A percentile compares a stretch with the other conserved stretches of the same genome.
phyloP scores from a whole-genome alignment of 2,113 vertebrate species.

The Athene noctua region DNA sequence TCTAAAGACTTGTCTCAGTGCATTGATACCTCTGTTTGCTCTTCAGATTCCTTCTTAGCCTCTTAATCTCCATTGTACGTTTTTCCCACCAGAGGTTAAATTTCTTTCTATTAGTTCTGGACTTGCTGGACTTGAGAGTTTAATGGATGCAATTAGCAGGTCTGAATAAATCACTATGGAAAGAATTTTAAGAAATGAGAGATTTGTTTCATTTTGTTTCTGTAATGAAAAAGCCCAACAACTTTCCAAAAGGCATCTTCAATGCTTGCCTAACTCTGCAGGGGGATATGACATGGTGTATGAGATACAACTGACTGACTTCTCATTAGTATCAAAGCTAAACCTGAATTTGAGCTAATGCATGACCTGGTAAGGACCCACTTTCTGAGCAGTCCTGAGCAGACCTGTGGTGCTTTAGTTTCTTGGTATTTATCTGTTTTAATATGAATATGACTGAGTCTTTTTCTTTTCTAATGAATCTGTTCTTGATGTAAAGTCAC shows the following conservation, averaged over 20 bases:
- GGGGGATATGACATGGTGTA: not conserved
- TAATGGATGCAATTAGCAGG: not conserved
- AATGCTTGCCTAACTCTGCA: not conserved
- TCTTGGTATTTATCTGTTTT: not conserved
- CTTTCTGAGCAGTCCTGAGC: not conserved
- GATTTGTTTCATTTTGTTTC: not conserved
- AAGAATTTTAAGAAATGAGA: not conserved
- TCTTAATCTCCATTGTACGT: not conserved
- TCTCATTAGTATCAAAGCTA: not conserved
- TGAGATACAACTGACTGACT: not conserved
- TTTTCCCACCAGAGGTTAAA: not conserved
- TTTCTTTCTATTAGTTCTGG: not conserved
- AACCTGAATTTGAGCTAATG: not conserved
- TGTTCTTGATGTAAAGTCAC: not conserved
- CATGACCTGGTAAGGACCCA: not conserved
- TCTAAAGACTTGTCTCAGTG: not conserved
- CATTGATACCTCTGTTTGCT: not conserved
- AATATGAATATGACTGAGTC: not conserved
- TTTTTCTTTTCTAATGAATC: not conserved
- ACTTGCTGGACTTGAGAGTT: not conserved
- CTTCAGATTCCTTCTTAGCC: not conserved
- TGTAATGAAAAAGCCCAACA: not conserved
- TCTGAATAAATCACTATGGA: not conserved
- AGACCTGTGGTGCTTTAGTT: not conserved
- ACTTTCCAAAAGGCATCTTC: not conserved